Evolutionary conservation across 2,113 vertebrate genomes (phyloP), one percentile per base, ranked within the genome.

Genomic region (Chaetops frenatus): DNA sequence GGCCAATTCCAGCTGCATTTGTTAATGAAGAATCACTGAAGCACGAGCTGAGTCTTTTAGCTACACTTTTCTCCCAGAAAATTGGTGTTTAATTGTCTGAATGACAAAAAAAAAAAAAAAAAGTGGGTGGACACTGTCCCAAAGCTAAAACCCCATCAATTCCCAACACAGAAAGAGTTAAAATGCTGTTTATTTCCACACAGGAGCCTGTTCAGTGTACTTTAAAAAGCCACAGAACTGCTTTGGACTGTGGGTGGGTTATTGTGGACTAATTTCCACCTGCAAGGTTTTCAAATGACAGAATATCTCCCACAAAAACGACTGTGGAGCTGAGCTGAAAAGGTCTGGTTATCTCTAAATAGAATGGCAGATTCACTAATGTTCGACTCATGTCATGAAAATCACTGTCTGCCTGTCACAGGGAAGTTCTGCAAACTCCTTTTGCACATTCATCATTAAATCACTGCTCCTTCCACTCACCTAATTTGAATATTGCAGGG

Each of bases 81-180:
- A 95, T 38, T 57, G 48, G 31, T 82, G 56, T 80, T 97, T 91
- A 95, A 96, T 83, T 90, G 33, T 77, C 53, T 88, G 51, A 74
- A 56, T 66, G 42, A 78, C 18, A 83, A 73, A 92, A 81, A 78
- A 92, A 91, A 83, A 83, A 73, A 92, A 81, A 74, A 81, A 71
- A 42, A 3, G 14, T 36, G 64, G 38, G 21, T 92, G 42, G 78
- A 29, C 27, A 66, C 23, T 42, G 45, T 64, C 89, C 35, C 40
- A 92, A 89, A 92, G 81, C 57, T 58, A 88, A 82, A 45, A 94
- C 35, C 21, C 15, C 38, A 86, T n/a, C 23, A 35, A 95, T 95
- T 91, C 40, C 90, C 57, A 45, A n/a, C 67, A 74, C 62, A 92
- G 84, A 36, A 95, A 62, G 29, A 62, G 84, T 89, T 77, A 89